Evolutionary conservation across 1,140 invertebrate species (phyloP).

Genomic region (Calosoma granatense): DNA sequence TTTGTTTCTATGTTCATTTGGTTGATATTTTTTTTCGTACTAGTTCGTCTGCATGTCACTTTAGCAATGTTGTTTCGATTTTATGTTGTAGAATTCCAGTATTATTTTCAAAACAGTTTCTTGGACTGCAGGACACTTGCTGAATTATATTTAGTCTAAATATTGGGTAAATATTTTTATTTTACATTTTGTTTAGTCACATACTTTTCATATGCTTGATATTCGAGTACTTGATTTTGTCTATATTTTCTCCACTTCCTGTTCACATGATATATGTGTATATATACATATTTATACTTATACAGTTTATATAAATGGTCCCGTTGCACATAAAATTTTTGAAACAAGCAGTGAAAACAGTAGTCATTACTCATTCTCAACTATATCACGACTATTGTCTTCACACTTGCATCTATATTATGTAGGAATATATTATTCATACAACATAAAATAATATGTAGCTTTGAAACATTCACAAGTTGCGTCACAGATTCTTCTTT

Average conservation of each 20-base stretch:
- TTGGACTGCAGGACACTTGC: background rate
- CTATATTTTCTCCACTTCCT: background rate
- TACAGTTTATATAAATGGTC: background rate
- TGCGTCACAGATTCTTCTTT: too few species aligned
- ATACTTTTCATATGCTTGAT: background rate
- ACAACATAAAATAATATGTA: too few species aligned
- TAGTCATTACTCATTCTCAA: too few species aligned
- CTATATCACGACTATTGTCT: too few species aligned
- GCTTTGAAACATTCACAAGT: too few species aligned
- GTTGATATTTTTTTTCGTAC: too few species aligned
- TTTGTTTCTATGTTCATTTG: background rate
- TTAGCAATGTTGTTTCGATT: background rate
- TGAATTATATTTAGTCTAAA: background rate
- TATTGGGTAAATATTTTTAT: background rate
- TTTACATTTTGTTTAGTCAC: background rate
- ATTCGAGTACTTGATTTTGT: slow-evolving; percentile 1
- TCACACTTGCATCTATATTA: too few species aligned
- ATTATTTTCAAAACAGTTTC: background rate
- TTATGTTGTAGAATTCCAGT: background rate
- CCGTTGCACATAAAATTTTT: background rate
- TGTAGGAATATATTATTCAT: too few species aligned
- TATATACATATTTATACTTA: background rate
- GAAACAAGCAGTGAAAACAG: too few species aligned
- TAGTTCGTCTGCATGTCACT: too few species aligned
- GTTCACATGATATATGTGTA: background rate